phyloP scores from a whole-genome alignment of 2,113 vertebrate species.

The Scomber japonicus region DNA sequence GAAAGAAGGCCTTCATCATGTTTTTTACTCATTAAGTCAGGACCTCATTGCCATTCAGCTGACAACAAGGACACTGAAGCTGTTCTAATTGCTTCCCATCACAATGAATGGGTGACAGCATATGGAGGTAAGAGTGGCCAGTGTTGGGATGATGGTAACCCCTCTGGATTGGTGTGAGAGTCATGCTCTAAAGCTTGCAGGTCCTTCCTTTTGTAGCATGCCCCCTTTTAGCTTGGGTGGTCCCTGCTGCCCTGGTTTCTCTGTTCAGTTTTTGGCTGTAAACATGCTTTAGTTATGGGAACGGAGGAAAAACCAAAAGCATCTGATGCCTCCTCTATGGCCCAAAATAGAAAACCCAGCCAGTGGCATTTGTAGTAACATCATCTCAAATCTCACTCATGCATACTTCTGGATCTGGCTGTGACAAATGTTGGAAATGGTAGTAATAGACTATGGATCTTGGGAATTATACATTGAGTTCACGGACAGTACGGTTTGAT shows the following conservation, averaged over 20 bases:
- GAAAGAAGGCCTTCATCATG: constrained; percentile 72
- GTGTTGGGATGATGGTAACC: constrained; percentile 34
- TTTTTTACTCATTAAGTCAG: constrained; percentile 67
- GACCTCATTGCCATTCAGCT: constrained; percentile 61
- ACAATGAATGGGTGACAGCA: constrained; percentile 58
- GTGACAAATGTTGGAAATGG: constrained; percentile 29
- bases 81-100: constrained; percentile 68
- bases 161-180: constrained; percentile 52
- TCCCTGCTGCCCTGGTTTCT: constrained; percentile 40
- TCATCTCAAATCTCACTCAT: constrained; percentile 19
- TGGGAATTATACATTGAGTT: constrained; percentile 26
- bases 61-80: constrained; percentile 54
- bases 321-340: constrained; percentile 10
- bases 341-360: constrained; percentile 14
- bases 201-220: constrained; percentile 20
- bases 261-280: constrained; percentile 10
- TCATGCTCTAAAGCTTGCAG: constrained; percentile 19
- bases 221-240: constrained; percentile 45
- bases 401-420: constrained; percentile 18
- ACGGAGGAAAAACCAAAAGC: background rate
- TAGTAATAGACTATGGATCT: constrained; percentile 21
- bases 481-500: constrained; percentile 8
- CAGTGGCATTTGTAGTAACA: constrained; percentile 13
- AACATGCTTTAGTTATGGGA: constrained; percentile 32
- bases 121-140: constrained; percentile 35